Evolutionary conservation across 1,140 invertebrate species (phyloP).

Genomic region (Chymomyza costata): DNA sequence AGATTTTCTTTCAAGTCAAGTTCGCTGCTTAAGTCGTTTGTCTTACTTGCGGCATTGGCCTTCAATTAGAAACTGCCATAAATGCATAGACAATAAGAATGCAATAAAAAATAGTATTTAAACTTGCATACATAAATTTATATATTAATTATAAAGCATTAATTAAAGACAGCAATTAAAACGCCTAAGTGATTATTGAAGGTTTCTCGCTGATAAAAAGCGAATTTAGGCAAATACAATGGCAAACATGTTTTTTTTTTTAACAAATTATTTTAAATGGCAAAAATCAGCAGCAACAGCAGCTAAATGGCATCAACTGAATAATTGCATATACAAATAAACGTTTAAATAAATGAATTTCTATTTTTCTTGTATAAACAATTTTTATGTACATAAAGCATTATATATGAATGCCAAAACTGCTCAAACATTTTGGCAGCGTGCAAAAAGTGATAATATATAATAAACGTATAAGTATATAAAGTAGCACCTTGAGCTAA

Average conservation of each 20-base stretch:
- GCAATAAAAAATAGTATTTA: conserved; percentile 19
- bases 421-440: too few relatives aligned
- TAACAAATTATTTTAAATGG: conserved; percentile 25
- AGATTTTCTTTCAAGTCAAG: conserved; percentile 6
- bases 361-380: too few relatives aligned
- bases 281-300: too few relatives aligned
- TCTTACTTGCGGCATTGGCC: conserved; percentile 31
- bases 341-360: too few relatives aligned
- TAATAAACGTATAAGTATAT: too few relatives aligned
- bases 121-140: conserved; percentile 36
- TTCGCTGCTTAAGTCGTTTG: conserved; percentile 28
- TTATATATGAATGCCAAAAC: too few relatives aligned
- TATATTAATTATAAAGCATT: conserved; percentile 53
- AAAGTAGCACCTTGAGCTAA: too few relatives aligned
- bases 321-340: too few relatives aligned
- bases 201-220: conserved; percentile 35
- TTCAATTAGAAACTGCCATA: conserved; percentile 58
- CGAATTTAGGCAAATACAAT: not conserved
- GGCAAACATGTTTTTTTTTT: not conserved
- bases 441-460: too few relatives aligned
- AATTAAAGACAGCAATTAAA: conserved; percentile 22
- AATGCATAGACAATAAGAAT: conserved; percentile 53
- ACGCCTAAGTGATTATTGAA: conserved; percentile 27
- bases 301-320: too few relatives aligned
- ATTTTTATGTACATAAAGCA: too few relatives aligned